These are phyloP conservation scores for Drosophila nr. fundita DNA, from an alignment of 2,888 invertebrate genomes.

Conservation along the genomic window DNA sequence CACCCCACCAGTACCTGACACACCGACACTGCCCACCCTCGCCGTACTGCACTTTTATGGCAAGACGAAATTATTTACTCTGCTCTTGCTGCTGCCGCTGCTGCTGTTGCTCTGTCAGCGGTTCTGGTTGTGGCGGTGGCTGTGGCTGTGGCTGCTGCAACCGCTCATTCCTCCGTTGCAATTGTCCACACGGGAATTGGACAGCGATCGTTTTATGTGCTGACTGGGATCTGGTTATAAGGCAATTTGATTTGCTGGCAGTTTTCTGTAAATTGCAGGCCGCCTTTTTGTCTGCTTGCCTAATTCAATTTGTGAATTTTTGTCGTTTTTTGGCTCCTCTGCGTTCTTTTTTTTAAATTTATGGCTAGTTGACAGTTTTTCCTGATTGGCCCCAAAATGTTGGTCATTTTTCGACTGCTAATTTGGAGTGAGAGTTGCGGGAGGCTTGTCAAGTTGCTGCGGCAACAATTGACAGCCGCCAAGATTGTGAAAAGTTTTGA, in stretches of 20 bases:
- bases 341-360: conserved; percentile 41
- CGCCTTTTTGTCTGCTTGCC: conserved; percentile 68
- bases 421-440: conserved; percentile 51
- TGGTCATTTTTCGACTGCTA: conserved; percentile 21
- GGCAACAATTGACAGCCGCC: conserved; percentile 4
- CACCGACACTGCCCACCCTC: conserved; percentile 34
- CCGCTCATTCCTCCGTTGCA: conserved; percentile 48
- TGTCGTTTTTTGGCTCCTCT: conserved; percentile 41
- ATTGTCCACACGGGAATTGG: conserved; percentile 77
- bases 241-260: conserved; percentile 75
- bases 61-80: conserved; percentile 78
- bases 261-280: conserved; percentile 70
- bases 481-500: neutral
- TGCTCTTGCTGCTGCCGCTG: conserved; percentile 4
- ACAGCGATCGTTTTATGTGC: conserved; percentile 51
- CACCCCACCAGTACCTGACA: neutral
- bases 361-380: conserved; percentile 73
- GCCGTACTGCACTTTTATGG: conserved; percentile 68
- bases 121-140: neutral
- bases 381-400: conserved; percentile 49
- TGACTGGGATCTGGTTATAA: conserved; percentile 55
- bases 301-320: conserved; percentile 72
- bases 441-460: conserved; percentile 18
- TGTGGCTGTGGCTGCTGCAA: conserved; percentile 6
- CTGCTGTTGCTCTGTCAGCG: conserved; percentile 5